Evolutionary conservation across 2,797 vertebrate species (phyloP), one percentile per base, ranked within the genome.

Genomic region (Danio jaintianensis): DNA sequence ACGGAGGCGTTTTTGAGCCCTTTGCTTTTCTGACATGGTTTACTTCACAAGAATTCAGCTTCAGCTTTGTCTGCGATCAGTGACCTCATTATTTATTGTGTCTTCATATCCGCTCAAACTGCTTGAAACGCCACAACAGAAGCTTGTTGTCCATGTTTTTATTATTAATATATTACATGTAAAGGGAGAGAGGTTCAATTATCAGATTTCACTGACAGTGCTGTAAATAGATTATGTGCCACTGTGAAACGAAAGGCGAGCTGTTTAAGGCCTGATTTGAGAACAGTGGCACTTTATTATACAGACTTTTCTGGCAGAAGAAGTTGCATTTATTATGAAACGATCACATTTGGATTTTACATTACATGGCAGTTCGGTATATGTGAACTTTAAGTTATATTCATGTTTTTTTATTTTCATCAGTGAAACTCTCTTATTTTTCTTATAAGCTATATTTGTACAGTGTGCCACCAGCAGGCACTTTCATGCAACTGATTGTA

Each of bases 61-160:
- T 56, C 75, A 75, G 59, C 61, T 63, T 75, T 76, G 48, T 64
- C 45, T 61, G 11, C 7, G 7, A 79, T 40, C 45, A 42, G n/a
- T 79, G 76, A 80, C 78, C 78, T 80, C 78, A 64, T 73, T 47
- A 73, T 80, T 73, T 72, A 79, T 73, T 80, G 68, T 63, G 13
- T 55, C 20, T 47, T 73, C 58, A 72, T 64, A 20, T 38, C 16
- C 58, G 68, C 8, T 70, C n/a, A 42, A 43, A 43, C 55, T 7
- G 67, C 9, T 70, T 77, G 63, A 61, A 78, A n/a, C 42, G 47
- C 12, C 0, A 13, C 62, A 53, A 66, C 47, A 7, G 22, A 69
- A 48, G 20, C 53, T 36, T 48, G 20, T 22, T 29, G 42, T 43
- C 62, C 4, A 43, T 72, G 59, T 73, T 20, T 15, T 42, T 55